Evolutionary conservation across 2,113 vertebrate species (phyloP), one percentile per base, ranked within the genome.

Genomic region (Bufo bufo): DNA sequence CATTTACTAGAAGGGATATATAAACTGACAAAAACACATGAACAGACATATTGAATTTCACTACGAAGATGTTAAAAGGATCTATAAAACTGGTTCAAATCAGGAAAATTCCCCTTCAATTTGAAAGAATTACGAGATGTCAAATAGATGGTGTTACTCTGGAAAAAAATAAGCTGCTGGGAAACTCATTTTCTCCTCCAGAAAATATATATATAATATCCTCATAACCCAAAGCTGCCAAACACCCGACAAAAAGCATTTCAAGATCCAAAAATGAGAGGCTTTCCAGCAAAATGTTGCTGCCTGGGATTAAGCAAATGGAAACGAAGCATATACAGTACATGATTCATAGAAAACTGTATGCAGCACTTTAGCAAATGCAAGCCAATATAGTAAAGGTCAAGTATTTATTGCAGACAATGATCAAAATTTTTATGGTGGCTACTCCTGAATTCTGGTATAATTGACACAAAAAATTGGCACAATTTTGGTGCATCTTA

Each of bases 1-100:
- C 82, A 52, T 66, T 66, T 69, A 33, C 63, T 84, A 84, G 33
- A 84, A 69, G 54, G 23, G 47, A 84, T 54, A 54, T 69, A 84
- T 84, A 84, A 52, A 69, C 71, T 85, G 84, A 77, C 54, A 74
- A 77, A 77, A 85, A 85, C 52, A 85, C 72, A 85, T 58, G 84
- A 85, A 85, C 33, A 63, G 10, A 75, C 56, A 77, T 69, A 66
- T 71, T 65, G 47, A 66, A 84, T 84, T 84, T 50, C 82, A 69
- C 63, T 33, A 33, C 20, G 16, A 23, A 71, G 82, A 84, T 71
- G 54, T 85, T 77, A 77, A 14, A 77, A 33, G 74, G 45, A 78
- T 86, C 13, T 19, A 52, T 78, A 78, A 52, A 85, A 77, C 72
- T 14, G 16, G 47, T 71, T 71, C 47, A 87, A 45, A 58, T 80